Evolutionary conservation across 2,888 invertebrate species (phyloP).

Genomic region (Sacculina carcini): DNA sequence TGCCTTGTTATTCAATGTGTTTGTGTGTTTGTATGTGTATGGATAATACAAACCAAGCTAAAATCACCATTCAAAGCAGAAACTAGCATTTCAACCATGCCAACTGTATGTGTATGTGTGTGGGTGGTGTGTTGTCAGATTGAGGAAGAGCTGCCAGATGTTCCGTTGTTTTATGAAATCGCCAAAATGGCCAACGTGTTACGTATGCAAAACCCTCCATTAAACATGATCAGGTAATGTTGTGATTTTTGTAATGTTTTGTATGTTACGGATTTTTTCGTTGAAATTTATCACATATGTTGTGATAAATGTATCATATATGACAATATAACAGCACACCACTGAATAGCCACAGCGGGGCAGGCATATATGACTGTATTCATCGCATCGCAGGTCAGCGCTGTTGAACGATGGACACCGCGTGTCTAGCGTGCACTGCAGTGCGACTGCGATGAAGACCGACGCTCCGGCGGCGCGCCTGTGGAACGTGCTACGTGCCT

Average conservation of each 20-base stretch:
- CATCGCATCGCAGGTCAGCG: conserved; percentile 61
- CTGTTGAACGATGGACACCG: conserved; percentile 62
- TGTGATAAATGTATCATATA: no score
- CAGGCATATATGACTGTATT: no score
- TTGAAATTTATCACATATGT: no score
- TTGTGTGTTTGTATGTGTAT: neutral
- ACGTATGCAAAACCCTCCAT: conserved; percentile 38
- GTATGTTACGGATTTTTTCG: conserved; percentile 35
- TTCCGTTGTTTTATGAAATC: conserved; percentile 61
- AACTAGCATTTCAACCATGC: neutral
- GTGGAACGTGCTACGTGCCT: conserved; percentile 73
- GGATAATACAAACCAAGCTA: neutral
- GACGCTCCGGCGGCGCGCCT: conserved; percentile 56
- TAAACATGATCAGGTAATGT: no score
- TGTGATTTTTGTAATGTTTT: no score
- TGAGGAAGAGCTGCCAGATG: conserved; percentile 50
- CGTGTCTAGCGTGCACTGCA: conserved; percentile 77
- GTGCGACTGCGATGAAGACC: conserved; percentile 68
- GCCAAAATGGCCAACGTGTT: conserved; percentile 47
- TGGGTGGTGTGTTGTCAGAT: conserved; percentile 10
- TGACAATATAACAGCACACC: no score
- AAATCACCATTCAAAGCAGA: neutral
- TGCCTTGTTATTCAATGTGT: neutral
- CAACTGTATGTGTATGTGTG: neutral
- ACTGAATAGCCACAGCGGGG: no score